Evolutionary conservation across 2,888 invertebrate genomes (phyloP).

Genomic region (Galeopsomyia nigrocyanea): DNA sequence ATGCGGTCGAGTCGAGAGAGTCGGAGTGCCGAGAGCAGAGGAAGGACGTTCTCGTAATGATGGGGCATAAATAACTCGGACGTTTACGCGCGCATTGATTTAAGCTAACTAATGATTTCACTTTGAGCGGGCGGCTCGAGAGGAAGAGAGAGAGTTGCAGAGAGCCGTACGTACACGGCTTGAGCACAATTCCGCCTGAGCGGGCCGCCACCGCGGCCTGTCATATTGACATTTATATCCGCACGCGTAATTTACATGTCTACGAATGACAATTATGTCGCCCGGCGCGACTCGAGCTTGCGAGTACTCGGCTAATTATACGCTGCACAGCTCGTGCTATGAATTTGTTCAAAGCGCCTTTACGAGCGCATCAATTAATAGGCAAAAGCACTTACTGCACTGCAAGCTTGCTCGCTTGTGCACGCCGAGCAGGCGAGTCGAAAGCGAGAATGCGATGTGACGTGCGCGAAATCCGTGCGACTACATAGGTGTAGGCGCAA

Average conservation of each 20-base stretch:
- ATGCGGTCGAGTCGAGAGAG: constrained; percentile 33
- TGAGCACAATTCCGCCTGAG: no score
- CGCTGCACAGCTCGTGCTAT: no score
- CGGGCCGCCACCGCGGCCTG: constrained; percentile 56
- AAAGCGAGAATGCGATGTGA: constrained; percentile 11
- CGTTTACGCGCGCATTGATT: constrained; percentile 69
- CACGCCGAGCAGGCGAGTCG: background rate
- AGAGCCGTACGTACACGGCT: constrained; percentile 44
- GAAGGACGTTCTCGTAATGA: constrained; percentile 67
- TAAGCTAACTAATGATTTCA: constrained; percentile 70
- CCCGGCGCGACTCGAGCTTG: constrained; percentile 37
- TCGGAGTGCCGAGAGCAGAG: constrained; percentile 47
- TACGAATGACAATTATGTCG: constrained; percentile 65
- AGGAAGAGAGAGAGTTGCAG: no score
- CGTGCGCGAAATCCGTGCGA: constrained; percentile 31
- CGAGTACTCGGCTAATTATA: background rate
- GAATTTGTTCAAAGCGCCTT: no score
- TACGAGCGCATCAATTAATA: no score
- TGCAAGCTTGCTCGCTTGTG: no score
- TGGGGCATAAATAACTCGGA: constrained; percentile 69
- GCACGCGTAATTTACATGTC: constrained; percentile 67
- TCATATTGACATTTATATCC: constrained; percentile 68
- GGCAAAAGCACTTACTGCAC: no score
- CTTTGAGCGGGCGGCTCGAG: constrained; percentile 66
- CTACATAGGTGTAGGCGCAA: background rate